Base-by-base conservation (phyloP, 2,888 invertebrate genomes). In the Hyalella azteca region DNA sequence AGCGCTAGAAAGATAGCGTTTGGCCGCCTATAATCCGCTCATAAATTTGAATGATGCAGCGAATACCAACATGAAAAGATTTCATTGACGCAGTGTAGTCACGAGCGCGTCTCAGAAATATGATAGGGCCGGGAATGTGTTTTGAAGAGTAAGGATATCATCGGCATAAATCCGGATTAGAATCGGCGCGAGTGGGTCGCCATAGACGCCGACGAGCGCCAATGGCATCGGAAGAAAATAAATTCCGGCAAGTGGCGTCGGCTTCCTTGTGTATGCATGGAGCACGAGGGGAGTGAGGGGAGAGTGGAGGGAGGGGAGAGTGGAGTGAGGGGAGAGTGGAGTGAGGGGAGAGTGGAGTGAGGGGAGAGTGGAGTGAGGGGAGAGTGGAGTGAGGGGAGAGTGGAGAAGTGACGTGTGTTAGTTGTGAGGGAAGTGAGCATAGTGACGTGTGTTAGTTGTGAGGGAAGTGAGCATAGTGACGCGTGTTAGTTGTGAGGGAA, bases 101-200 rank as follows among this genome's bases (percentile, higher is more conserved):
- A 66, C 36, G 36, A 36, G 36, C 66, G 36, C 66, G 66, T 36
- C 66, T 66, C 36, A 66, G 36, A 66, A 66, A 66, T 66, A 66
- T 66, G 66, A 66, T 66, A 32, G 19, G 3, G 19, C n/a, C n/a
- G 66, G 66, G 36, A 3, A 2, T 39, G 19, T 32, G 36, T 66
- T 66, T 66, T 66, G 36, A 66, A 29, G 36, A 29, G 19, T 39
- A 36, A 19, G 66, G 36, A 66, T 66, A 66, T 36, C 66, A 29
- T 29, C 36, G 66, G 66, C 66, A 66, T 66, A 66, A 66, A 66
- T 66, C 66, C 36, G 66, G 66, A 66, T 66, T 66, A 66, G 66
- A 66, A 66, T 66, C 66, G 36, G 66, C 32, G 36, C 32, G 66
- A 66, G 36, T n/a, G 66, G 29, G 66, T 36, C 19, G 66, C 66